These are phyloP conservation scores for Drosophila quadrilineata DNA, from an alignment of 1,140 invertebrate species.

Conservation along the genomic window DNA sequence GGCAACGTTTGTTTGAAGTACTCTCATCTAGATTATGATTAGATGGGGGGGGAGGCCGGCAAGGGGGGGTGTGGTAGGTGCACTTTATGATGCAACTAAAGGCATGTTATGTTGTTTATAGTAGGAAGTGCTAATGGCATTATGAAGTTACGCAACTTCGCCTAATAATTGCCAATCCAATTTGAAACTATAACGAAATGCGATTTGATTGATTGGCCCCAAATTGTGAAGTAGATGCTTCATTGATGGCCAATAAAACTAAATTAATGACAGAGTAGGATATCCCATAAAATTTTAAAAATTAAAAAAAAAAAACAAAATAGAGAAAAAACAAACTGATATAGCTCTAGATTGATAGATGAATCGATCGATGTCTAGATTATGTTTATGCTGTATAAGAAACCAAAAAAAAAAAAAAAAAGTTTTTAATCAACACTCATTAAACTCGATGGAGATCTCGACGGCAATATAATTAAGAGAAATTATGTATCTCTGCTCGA, in stretches of 20 bases:
- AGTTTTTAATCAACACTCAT: constrained; percentile 79
- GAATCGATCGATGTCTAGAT: too few relatives aligned
- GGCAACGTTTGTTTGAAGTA: constrained; percentile 78
- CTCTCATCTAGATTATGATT: constrained; percentile 56
- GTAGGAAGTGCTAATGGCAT: constrained; percentile 29
- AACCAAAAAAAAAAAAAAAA: too few relatives aligned
- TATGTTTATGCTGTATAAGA: constrained; percentile 17
- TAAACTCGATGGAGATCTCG: constrained; percentile 72
- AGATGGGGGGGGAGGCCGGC: too few relatives aligned
- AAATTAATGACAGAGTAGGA: constrained; percentile 57
- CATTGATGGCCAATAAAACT: constrained; percentile 40
- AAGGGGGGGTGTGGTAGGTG: too few relatives aligned
- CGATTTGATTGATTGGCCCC: constrained; percentile 42
- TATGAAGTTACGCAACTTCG: neutral
- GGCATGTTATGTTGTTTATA: constrained; percentile 27
- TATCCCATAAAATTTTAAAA: constrained; percentile 44
- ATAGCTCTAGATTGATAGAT: too few relatives aligned
- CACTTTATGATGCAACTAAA: too few relatives aligned
- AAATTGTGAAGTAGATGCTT: constrained; percentile 39
- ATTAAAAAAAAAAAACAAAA: too few relatives aligned
- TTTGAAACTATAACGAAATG: constrained; percentile 25
- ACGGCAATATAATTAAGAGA: constrained; percentile 77
- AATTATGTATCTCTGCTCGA: too few relatives aligned
- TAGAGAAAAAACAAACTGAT: too few relatives aligned
- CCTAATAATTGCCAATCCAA: neutral